These are phyloP conservation scores for Hyaena hyaena DNA, from an alignment of 2,113 vertebrate genomes.

Conservation along the genomic window DNA sequence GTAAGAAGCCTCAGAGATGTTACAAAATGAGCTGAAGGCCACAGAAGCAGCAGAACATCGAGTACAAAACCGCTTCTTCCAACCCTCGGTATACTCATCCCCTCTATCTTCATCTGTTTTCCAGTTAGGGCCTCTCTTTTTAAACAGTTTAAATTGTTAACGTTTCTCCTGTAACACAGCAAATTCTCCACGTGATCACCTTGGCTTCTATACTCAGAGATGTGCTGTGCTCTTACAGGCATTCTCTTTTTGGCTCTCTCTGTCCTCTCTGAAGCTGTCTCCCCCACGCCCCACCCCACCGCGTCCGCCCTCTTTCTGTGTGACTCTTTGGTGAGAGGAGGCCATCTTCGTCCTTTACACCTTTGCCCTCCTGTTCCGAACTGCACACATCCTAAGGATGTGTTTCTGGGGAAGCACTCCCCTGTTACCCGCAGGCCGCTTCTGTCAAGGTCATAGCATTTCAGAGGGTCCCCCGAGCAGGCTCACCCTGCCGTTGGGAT, in stretches of 20 bases:
- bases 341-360: neutral
- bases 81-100: no score
- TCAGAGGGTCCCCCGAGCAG: neutral
- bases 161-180: neutral
- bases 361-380: neutral
- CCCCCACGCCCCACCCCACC: accelerated
- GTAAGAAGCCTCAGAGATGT: neutral
- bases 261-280: neutral
- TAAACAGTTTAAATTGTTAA: neutral
- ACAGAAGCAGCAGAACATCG: neutral
- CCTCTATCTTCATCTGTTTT: neutral
- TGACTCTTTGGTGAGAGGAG: neutral
- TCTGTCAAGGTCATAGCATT: neutral
- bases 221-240: neutral
- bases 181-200: neutral
- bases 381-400: neutral
- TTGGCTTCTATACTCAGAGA: neutral
- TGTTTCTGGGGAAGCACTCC: neutral
- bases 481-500: neutral
- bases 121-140: neutral
- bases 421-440: neutral
- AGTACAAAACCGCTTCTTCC: neutral
- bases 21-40: neutral
- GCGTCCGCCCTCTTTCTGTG: neutral
- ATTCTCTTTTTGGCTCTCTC: neutral